Base-by-base conservation (phyloP, 2,113 vertebrate genomes). In the Carassius gibelio region DNA sequence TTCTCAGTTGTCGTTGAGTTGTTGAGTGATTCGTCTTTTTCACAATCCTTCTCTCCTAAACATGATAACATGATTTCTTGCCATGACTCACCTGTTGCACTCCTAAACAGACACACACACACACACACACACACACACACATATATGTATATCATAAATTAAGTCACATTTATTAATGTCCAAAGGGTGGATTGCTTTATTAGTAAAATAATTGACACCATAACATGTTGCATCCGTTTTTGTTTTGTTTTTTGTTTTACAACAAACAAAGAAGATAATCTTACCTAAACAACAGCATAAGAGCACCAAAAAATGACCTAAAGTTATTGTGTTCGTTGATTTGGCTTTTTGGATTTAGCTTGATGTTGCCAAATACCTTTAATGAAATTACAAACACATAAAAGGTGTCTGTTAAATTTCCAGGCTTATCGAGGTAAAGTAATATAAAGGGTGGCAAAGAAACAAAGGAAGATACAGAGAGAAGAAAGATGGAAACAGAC, bases 1-100 rank as follows among this genome's bases (percentile, higher is more conserved):
- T 94, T 95, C 7, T 3, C 15, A 57, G 0, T 69, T 75, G 4
- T 82, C 3, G 81, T 76, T 8, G 75, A 30, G 0, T 75, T 90
- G 0, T 78, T 90, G 0, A 94, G 93, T 0, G 95, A 96, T 0
- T 93, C 93, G 88, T 98, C 97, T 0, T 87, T 91, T 92, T 99
- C 98, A 2, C 98, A 99, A 75, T 94, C 92, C 85, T 96, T 96
- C 75, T 97, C 97, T 42, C 96, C 96, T 9, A 99, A 93, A 92
- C 98, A 99, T 0, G 97, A 98, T 92, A 99, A 93, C 98, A 99
- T 99, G 88, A 99, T 99, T 94, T 99, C 98, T 93, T 99, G 98
- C 98, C 98, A 99, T 0, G 98, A 98, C 90, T 99, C 98, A 1
- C 98, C 98, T 0, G 98, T 99, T 83, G 98, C 98, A 77, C 98